phyloP scores from a whole-genome alignment of 2,888 invertebrate genomes.

The Tricholauxania praeusta region DNA sequence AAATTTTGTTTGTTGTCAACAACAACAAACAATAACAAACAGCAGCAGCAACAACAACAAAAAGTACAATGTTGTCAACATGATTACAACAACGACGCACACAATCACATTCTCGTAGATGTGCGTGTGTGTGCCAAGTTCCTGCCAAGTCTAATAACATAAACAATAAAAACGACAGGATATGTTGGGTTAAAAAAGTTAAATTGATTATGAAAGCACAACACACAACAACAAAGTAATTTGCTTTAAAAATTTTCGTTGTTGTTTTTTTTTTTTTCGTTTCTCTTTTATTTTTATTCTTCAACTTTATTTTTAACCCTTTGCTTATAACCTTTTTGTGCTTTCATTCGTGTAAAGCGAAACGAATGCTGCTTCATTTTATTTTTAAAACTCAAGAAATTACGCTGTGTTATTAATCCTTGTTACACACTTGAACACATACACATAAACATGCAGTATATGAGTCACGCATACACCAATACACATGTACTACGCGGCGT shows the following conservation, averaged over 20 bases:
- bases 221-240: background rate
- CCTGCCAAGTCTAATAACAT: background rate
- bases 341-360: background rate
- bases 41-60: background rate
- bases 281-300: background rate
- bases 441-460: background rate
- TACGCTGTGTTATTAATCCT: constrained; percentile 4
- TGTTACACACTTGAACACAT: background rate
- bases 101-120: background rate
- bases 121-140: background rate
- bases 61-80: no score
- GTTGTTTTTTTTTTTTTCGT: background rate
- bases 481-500: background rate
- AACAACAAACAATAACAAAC: constrained; percentile 16
- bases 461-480: background rate
- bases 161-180: no score
- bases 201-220: constrained; percentile 15
- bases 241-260: background rate
- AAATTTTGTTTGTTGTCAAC: constrained; percentile 28
- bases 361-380: constrained; percentile 1
- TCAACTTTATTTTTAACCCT: background rate
- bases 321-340: constrained; percentile 2
- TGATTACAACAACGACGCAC: background rate
- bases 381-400: constrained; percentile 14
- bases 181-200: constrained; percentile 2